Evolutionary conservation across 2,113 vertebrate genomes (phyloP), one percentile per base, ranked within the genome.

Genomic region (Hymenochirus boettgeri): DNA sequence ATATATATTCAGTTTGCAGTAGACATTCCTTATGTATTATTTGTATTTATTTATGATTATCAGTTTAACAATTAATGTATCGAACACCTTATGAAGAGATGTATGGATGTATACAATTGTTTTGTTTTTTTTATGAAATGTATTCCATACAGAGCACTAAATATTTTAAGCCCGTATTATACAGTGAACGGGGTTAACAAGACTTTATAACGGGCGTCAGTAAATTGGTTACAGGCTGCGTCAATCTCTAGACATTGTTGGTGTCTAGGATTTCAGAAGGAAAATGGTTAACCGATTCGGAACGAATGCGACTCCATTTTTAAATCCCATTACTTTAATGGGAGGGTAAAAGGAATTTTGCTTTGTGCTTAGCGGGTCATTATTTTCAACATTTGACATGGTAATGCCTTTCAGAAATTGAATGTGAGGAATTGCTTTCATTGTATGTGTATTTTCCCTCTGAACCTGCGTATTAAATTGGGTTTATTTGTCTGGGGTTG

Each of bases 31-130:
- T 90, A 90, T 93, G 88, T 94, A 90, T 62, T 62, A 62, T 93
- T 90, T 94, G 87, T 98, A 97, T 98, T 98, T 98, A 98, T 98
- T 97, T 96, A 95, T 98, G 86, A 95, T 96, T 90, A 86, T 89
- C 88, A 83, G 73, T 82, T 90, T 85, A 89, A 80, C 18, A 80
- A 91, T 90, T 89, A 90, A 83, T 90, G 79, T 90, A 89, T 89
- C 88, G 80, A 72, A 87, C 77, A 83, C 73, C 78, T 86, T 82
- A 82, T 83, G 84, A 80, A 84, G 83, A 88, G 79, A 81, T 83
- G 90, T 90, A 85, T 87, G 88, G 88, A 83, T 90, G 85, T 91
- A 87, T 84, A 88, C 83, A 81, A 83, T 89, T 85, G 90, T 89
- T 88, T 35, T 57, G 24, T 27, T 45, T 27, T 54, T 45, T n/a